Evolutionary conservation across 2,888 invertebrate genomes (phyloP), one percentile per base, ranked within the genome.

Genomic region (Trissonchulus sp.): DNA sequence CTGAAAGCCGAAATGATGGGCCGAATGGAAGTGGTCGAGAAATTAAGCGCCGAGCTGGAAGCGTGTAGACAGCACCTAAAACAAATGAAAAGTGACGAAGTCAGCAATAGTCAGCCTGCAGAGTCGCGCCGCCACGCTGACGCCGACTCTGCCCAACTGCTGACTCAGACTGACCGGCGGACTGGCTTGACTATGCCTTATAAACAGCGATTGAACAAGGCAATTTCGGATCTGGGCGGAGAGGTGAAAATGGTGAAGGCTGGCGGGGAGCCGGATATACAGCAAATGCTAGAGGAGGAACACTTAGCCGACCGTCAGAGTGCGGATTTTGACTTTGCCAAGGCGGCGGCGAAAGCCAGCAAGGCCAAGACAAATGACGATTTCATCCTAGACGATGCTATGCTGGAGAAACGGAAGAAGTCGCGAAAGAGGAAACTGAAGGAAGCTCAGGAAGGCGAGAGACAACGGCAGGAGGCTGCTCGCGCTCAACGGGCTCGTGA

Each of bases 1-100:
- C 87, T 98, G 0, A 94, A 94, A 87, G 96, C 97, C 23, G 95
- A 98, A 89, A 90, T 99, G 80, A 89, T 94, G 88, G 96, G 94
- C 30, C 90, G 96, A 84, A 86, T 84, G 80, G 89, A 88, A 72
- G 8, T 48, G 48, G 48, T 23, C 23, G 8, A 48, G 48, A 48
- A 48, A 48, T 23, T 48, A 23, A 48, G 23, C 8, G 48, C 8
- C 8, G 48, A 48, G 23, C 48, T 48, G 23, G 48, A 48, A 23
- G 23, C 48, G 48, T 23, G 48, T 15, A 48, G 48, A 48, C 48
- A 23, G 23, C n/a, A n/a, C n/a, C n/a, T n/a, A n/a, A n/a, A n/a
- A n/a, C n/a, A n/a, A n/a, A n/a, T n/a, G n/a, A n/a, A n/a, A n/a
- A n/a, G n/a, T n/a, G n/a, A n/a, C n/a, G n/a, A n/a, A n/a, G 48